Evolutionary conservation across 2,113 vertebrate genomes (phyloP).

Genomic region (Oryzias celebensis): DNA sequence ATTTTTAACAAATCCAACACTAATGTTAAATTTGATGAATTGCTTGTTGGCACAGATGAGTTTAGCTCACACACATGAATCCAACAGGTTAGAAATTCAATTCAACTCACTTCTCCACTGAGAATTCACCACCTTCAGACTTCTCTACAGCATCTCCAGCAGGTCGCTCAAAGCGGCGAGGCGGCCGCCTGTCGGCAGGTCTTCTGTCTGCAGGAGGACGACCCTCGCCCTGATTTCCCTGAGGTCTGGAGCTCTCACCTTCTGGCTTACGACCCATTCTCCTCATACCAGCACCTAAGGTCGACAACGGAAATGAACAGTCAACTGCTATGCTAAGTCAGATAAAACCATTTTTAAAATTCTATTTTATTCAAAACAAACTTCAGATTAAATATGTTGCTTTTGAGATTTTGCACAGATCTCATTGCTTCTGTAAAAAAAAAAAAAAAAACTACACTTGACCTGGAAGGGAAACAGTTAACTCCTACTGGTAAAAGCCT

Average conservation of each 20-base stretch:
- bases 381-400: no score
- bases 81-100: no score
- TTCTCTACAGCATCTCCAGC: constrained; percentile 83
- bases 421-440: no score
- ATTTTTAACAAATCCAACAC: no score
- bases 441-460: no score
- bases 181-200: constrained; percentile 86
- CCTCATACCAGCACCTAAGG: constrained; percentile 84
- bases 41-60: no score
- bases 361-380: no score
- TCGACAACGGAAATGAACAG: constrained; percentile 38
- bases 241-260: constrained; percentile 78
- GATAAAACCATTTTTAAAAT: no score
- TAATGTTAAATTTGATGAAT: no score
- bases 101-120: constrained; percentile 89
- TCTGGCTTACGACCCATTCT: constrained; percentile 94
- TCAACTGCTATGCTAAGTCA: background rate
- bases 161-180: constrained; percentile 91
- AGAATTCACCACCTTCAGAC: constrained; percentile 93
- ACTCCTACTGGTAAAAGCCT: constrained; percentile 18
- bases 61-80: no score
- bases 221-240: constrained; percentile 85
- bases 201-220: constrained; percentile 90
- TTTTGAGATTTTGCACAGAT: no score
- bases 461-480: background rate